These are phyloP conservation scores for Hymenopus coronatus DNA, from an alignment of 2,888 invertebrate species.

Conservation along the genomic window DNA sequence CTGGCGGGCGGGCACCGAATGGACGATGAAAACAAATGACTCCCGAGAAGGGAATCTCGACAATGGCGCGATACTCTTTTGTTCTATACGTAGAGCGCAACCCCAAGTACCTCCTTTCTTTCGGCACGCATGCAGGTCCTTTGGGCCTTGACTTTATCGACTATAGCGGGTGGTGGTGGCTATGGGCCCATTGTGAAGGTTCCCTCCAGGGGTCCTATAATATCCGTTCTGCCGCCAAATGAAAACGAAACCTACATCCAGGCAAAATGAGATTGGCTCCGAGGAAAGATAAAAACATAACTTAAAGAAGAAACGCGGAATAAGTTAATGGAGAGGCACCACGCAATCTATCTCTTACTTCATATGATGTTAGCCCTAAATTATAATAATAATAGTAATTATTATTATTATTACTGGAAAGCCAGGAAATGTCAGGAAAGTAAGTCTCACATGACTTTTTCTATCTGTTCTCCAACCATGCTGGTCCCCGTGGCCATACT, in stretches of 20 bases:
- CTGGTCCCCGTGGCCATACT: too few relatives aligned
- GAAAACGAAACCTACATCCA: not conserved
- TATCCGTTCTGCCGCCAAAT: not conserved
- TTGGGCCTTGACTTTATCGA: not conserved
- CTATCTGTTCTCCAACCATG: too few relatives aligned
- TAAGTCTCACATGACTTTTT: too few relatives aligned
- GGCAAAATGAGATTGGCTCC: not conserved
- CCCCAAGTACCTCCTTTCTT: not conserved
- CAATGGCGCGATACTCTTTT: not conserved
- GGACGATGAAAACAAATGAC: not conserved
- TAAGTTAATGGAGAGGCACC: not conserved
- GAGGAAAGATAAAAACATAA: not conserved
- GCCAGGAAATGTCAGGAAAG: too few relatives aligned
- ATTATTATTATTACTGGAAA: too few relatives aligned
- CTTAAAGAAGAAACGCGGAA: not conserved
- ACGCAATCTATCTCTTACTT: too few relatives aligned
- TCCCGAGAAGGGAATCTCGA: not conserved
- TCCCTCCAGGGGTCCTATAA: not conserved
- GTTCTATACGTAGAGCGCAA: not conserved
- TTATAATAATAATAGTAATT: too few relatives aligned
- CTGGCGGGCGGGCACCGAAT: not conserved
- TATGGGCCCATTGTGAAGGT: not conserved
- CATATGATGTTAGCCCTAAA: too few relatives aligned
- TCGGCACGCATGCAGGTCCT: not conserved
- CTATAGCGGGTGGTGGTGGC: not conserved